A percentile compares a stretch with the other conserved stretches of the same genome.
phyloP scores from a whole-genome alignment of 1,140 invertebrate genomes.

The Epicauta chinensis region DNA sequence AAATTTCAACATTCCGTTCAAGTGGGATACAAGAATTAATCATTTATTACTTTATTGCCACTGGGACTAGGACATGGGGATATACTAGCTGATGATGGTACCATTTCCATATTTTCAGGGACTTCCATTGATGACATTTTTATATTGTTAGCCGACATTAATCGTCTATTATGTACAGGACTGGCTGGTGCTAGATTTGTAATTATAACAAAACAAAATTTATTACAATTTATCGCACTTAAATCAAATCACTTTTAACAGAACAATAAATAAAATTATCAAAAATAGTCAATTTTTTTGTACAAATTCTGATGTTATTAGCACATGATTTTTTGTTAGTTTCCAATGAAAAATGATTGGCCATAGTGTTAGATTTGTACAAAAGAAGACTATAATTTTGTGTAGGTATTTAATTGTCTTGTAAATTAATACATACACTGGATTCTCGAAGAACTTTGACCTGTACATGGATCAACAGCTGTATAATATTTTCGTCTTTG shows the following conservation, averaged over 20 bases:
- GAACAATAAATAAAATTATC: too few relatives aligned
- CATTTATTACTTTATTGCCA: constrained; percentile 38
- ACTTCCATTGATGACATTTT: constrained; percentile 88
- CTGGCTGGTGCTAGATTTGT: constrained; percentile 73
- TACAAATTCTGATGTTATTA: neutral
- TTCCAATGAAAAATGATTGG: too few relatives aligned
- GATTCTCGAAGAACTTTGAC: constrained; percentile 45
- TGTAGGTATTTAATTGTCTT: too few relatives aligned
- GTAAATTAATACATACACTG: constrained; percentile 39
- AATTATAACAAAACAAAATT: too few relatives aligned
- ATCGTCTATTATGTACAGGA: constrained; percentile 71
- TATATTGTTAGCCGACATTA: constrained; percentile 72
- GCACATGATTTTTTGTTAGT: neutral
- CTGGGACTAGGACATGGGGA: constrained; percentile 87
- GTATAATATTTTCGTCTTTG: constrained; percentile 63
- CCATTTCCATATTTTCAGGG: constrained; percentile 87
- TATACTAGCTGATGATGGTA: constrained; percentile 82
- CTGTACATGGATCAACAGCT: constrained; percentile 52
- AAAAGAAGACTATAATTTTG: too few relatives aligned
- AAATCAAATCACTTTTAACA: too few relatives aligned
- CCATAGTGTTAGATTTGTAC: too few relatives aligned
- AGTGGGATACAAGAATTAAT: neutral
- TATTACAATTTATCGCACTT: too few relatives aligned
- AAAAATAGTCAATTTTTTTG: constrained; percentile 3
- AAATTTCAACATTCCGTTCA: constrained; percentile 1